phyloP scores from a whole-genome alignment of 2,113 vertebrate species.

The Peromyscus californicus region DNA sequence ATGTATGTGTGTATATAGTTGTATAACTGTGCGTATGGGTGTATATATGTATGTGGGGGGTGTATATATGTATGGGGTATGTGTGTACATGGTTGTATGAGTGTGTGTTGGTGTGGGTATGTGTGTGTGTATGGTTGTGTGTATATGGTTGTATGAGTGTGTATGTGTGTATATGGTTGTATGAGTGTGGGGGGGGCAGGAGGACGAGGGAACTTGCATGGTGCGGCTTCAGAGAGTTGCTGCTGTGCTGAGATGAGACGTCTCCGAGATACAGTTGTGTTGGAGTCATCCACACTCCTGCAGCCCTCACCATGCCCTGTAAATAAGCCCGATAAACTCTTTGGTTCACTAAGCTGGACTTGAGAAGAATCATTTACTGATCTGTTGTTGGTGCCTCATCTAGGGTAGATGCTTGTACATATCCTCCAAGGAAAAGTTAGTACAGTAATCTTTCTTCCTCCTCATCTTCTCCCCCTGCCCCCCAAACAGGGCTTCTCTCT shows the following conservation, averaged over 20 bases:
- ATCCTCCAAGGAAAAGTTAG: neutral
- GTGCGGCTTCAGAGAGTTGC: neutral
- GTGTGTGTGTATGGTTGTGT: neutral
- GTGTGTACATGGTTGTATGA: no score
- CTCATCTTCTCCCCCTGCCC: no score
- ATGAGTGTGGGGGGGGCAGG: no score
- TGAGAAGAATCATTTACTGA: neutral
- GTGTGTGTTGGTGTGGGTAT: rapidly evolving
- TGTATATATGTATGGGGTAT: neutral
- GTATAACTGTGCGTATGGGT: neutral
- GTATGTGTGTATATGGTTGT: neutral
- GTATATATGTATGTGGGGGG: neutral
- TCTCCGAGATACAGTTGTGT: neutral
- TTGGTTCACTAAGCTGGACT: neutral
- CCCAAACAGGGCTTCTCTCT: no score
- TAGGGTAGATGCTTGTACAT: neutral
- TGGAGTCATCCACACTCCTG: neutral
- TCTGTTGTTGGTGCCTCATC: neutral
- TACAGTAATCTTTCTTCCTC: neutral
- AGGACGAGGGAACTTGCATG: neutral
- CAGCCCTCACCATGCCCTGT: neutral
- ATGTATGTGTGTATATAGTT: neutral
- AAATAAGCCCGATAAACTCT: neutral
- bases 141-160: neutral
- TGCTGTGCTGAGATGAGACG: neutral